Percentiles rank a stretch among this genome's conserved stretches.
Conservation (phyloP, 2,797 vertebrate species). For the Carcharodon carcharias region DNA sequence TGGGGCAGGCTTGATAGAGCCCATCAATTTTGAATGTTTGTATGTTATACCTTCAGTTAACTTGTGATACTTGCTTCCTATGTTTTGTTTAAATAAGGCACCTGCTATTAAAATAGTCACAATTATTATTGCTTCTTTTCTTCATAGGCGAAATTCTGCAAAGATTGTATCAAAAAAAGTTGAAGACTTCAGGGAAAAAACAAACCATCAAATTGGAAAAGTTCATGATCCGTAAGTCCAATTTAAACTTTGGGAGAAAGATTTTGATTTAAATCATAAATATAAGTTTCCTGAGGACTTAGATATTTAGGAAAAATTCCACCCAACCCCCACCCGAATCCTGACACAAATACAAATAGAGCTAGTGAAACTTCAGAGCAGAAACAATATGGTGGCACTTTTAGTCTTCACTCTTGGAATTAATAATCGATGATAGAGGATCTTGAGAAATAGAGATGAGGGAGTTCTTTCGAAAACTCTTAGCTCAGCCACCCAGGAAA, state of each 20-base stretch:
- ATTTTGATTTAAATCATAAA: not conserved
- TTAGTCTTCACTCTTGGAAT: not conserved
- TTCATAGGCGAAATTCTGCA: constrained; percentile 60
- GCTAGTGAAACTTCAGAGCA: not conserved
- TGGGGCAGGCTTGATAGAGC: not conserved
- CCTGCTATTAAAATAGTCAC: not conserved
- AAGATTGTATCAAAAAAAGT: constrained; percentile 59
- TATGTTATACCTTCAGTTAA: not conserved
- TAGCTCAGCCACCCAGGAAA: not conserved
- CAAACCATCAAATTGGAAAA: constrained; percentile 60
- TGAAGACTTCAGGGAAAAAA: constrained; percentile 65
- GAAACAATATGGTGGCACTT: not conserved
- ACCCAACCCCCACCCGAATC: too few species aligned
- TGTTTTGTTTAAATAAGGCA: not conserved
- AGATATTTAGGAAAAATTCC: not conserved
- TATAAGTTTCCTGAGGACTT: not conserved
- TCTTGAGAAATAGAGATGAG: not conserved
- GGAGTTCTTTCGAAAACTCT: not conserved
- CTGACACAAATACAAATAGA: not conserved
- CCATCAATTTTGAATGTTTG: not conserved
- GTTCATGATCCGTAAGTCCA: constrained; percentile 59
- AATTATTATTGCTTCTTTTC: not conserved
- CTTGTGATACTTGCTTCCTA: not conserved
- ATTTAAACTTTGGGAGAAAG: constrained; percentile 24
- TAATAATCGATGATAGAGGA: not conserved